Conservation (phyloP, 2,888 invertebrate genomes). For the Aspidiotus rigidus region DNA sequence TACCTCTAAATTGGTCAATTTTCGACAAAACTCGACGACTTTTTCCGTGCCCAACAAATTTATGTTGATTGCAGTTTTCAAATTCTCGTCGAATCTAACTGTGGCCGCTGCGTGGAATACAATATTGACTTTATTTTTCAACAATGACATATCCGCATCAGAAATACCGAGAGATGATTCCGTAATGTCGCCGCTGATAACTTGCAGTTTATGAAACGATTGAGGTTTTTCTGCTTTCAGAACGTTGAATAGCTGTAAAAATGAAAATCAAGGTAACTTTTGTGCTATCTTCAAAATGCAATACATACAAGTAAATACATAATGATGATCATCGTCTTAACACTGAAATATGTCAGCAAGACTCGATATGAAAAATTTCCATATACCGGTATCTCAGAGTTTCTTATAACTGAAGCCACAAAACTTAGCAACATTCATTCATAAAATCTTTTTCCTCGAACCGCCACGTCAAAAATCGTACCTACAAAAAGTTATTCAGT, state of each 20-base stretch:
- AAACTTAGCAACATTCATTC: too few relatives aligned
- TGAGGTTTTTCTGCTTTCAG: constrained; percentile 21
- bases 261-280: neutral
- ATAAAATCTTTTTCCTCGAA: too few relatives aligned
- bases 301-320: too few relatives aligned
- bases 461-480: too few relatives aligned
- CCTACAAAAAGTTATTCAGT: too few relatives aligned
- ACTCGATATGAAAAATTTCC: too few relatives aligned
- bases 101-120: constrained; percentile 28
- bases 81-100: constrained; percentile 27
- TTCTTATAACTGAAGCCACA: too few relatives aligned
- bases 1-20: constrained; percentile 20
- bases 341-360: too few relatives aligned
- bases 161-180: constrained; percentile 17
- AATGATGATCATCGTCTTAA: too few relatives aligned
- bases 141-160: constrained; percentile 15
- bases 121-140: constrained; percentile 25
- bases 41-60: constrained; percentile 22
- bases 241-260: constrained; percentile 23
- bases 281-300: too few relatives aligned
- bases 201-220: constrained; percentile 26
- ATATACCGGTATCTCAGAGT: too few relatives aligned
- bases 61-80: constrained; percentile 23
- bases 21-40: constrained; percentile 25
- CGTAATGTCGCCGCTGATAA: constrained; percentile 22